Evolutionary conservation across 1,140 invertebrate species (phyloP).

Genomic region (Reticulitermes speratus): DNA sequence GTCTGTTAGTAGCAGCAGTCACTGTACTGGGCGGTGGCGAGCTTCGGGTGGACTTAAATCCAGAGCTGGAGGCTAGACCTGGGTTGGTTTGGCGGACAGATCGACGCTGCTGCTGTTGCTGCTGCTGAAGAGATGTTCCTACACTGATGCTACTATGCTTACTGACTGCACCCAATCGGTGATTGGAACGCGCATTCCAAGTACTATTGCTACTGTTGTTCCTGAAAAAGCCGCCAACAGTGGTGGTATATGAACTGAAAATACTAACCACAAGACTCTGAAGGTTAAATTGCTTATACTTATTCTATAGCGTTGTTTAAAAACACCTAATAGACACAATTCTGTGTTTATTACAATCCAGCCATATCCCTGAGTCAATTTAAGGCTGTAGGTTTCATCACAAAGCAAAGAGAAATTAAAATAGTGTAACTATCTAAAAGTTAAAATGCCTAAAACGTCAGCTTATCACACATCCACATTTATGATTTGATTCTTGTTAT

Average conservation of each 20-base stretch:
- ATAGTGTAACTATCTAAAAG: no score
- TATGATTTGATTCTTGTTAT: no score
- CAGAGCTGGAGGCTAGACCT: not conserved
- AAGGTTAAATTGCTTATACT: no score
- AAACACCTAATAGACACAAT: no score
- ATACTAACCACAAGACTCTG: not conserved
- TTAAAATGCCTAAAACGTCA: no score
- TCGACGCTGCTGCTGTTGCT: not conserved
- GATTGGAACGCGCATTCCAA: not conserved
- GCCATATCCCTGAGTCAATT: no score
- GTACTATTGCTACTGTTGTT: not conserved
- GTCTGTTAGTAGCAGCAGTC: not conserved
- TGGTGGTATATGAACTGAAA: not conserved
- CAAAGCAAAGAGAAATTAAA: no score
- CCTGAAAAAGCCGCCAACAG: not conserved
- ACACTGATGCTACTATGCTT: conserved; percentile 11
- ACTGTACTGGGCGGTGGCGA: not conserved
- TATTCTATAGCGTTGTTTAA: no score
- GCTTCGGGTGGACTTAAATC: not conserved
- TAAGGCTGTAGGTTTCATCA: no score
- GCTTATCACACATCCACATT: no score
- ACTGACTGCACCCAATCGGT: not conserved
- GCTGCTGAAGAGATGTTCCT: not conserved
- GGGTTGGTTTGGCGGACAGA: conserved; percentile 11
- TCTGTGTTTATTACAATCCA: no score